Base-by-base conservation (phyloP, 2,797 vertebrate species). In the Gallinago nigripennis region DNA sequence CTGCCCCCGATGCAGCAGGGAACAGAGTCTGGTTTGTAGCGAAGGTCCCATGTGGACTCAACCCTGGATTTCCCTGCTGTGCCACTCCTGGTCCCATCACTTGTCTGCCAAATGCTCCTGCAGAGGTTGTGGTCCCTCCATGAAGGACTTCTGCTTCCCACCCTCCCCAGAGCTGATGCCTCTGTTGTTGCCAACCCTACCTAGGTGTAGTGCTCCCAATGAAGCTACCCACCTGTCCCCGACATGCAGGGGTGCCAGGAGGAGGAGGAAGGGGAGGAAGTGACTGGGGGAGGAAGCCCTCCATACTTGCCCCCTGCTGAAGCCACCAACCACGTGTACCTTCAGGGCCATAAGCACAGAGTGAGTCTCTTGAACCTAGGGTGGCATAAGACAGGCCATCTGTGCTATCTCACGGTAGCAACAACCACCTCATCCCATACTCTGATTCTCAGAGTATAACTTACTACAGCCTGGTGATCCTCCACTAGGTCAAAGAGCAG, bases 121-220 rank as follows among this genome's bases (percentile, higher is more conserved):
- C 13, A 37, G n/a, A 20, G 28, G 41, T 8, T 2, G 6, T 0
- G 2, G 8, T n/a, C 27, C 20, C 23, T 53, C 25, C 2, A 2
- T 23, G 37, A 16, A 3, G 13, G 61, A 4, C 48, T 33, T 65
- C 76, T 54, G 61, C 61, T 37, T 54, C 39, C 15, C 25, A 30
- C 39, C 16, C 1, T 4, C 50, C 61, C 50, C 27, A 2, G 25
- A 54, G 39, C 50, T 8, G 1, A 20, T 35, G 39, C 27, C 20
- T 66, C 39, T 2, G 1, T 31, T 45, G 20, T 50, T 66, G 61
- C 27, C n/a, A 27, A 23, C 39, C 16, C 20, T 31, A 19, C 20
- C 19, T 30, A 33, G 50, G 21, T 0, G 1, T 15, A 54, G 50
- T 15, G 6, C 39, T 65, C 14, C 25, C 37, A 16, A 7, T 1